Percentiles rank a stretch among this genome's conserved stretches.
phyloP scores from a whole-genome alignment of 2,797 vertebrate species.

The Falco naumanni region DNA sequence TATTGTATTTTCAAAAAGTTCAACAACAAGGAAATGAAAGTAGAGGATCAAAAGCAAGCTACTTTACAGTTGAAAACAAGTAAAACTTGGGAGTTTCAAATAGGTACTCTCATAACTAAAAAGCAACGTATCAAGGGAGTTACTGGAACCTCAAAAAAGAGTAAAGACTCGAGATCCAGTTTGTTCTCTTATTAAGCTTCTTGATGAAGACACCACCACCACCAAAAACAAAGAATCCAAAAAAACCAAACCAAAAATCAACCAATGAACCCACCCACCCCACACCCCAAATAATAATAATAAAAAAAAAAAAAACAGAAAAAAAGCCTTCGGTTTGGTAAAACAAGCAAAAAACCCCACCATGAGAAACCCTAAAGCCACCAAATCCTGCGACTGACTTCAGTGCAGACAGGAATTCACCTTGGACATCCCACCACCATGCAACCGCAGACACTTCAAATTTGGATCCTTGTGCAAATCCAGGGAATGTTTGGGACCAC shows the following conservation, averaged over 20 bases:
- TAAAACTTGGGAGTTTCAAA: background rate
- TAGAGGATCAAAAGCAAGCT: slow-evolving; percentile 3
- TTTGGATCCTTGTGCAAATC: background rate
- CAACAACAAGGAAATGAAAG: slow-evolving; percentile 37
- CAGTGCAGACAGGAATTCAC: background rate
- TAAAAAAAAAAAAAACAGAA: background rate
- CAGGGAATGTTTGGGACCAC: background rate
- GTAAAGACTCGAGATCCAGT: background rate
- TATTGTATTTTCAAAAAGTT: slow-evolving; percentile 50
- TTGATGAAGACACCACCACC: background rate
- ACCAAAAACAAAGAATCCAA: background rate
- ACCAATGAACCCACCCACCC: background rate
- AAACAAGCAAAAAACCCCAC: background rate
- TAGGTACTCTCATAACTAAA: background rate
- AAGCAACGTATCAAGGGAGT: background rate
- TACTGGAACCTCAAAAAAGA: background rate
- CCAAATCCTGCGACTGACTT: background rate
- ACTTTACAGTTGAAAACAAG: background rate
- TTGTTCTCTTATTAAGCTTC: background rate
- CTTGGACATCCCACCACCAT: background rate
- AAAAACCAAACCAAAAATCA: background rate
- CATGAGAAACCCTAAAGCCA: background rate
- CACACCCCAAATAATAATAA: too few relatives aligned
- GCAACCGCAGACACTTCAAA: background rate
- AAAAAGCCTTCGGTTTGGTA: background rate